phyloP scores from a whole-genome alignment of 2,797 vertebrate species.

The Tauraco hartlaubi region DNA sequence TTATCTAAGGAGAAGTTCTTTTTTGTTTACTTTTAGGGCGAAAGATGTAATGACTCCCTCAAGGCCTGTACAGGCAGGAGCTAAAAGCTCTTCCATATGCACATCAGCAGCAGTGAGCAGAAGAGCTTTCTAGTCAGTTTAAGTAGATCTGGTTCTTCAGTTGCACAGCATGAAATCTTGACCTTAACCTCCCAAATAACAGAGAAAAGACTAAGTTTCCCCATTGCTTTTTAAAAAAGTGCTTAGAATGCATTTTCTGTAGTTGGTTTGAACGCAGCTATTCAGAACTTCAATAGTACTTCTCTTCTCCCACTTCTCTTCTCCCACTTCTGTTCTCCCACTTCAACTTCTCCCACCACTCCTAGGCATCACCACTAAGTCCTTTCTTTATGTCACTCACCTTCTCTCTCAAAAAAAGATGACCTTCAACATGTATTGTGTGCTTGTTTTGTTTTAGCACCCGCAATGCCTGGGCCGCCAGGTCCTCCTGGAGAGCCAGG shows the following conservation, averaged over 20 bases:
- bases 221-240: neutral
- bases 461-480: constrained; percentile 87
- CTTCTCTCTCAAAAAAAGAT: neutral
- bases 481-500: constrained; percentile 88
- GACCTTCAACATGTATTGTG: neutral
- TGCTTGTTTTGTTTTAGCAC: constrained; percentile 74
- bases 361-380: neutral
- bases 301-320: too few species aligned
- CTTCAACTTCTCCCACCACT: neutral
- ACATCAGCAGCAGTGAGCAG: neutral
- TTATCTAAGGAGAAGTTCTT: neutral
- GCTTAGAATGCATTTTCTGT: neutral
- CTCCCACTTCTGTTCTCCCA: neutral
- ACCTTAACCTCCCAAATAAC: neutral
- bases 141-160: neutral
- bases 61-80: neutral
- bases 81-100: neutral
- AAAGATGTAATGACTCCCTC: neutral
- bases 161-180: neutral
- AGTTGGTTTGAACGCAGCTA: neutral
- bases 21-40: neutral
- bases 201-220: neutral
- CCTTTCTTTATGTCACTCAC: neutral
- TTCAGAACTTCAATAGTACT: neutral
- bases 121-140: neutral